Conservation (phyloP, 2,888 invertebrate species). For the Epistrophella euchroma region DNA sequence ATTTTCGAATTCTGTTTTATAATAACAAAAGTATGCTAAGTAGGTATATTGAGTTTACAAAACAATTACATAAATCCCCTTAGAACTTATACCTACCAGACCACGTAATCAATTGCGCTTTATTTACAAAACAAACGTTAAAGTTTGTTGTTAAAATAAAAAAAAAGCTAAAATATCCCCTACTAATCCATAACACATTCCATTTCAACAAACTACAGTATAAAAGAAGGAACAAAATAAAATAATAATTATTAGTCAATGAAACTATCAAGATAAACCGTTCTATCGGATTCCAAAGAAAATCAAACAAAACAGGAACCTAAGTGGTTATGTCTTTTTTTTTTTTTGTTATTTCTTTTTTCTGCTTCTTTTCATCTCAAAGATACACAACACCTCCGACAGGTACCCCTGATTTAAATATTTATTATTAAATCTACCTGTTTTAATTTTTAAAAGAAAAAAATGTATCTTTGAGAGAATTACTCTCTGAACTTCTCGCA, state of each 20-base stretch:
- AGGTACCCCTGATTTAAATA: slow-evolving; percentile 61
- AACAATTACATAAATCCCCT: not conserved
- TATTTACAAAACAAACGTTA: slow-evolving; percentile 11
- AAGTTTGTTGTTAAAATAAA: not conserved
- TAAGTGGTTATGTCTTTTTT: slow-evolving; percentile 32
- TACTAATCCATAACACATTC: slow-evolving; percentile 15
- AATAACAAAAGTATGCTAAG: no score
- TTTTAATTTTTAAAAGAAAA: slow-evolving; percentile 29
- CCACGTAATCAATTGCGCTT: slow-evolving; percentile 33
- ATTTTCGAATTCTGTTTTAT: no score
- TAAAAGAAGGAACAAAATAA: not conserved
- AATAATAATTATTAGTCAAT: slow-evolving; percentile 15
- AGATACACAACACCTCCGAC: slow-evolving; percentile 58
- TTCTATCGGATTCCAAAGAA: slow-evolving; percentile 29
- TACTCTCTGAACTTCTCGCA: slow-evolving; percentile 9
- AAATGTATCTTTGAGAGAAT: slow-evolving; percentile 18
- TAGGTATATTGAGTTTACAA: not conserved
- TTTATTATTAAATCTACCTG: slow-evolving; percentile 59
- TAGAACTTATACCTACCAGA: not conserved
- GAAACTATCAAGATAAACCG: slow-evolving; percentile 20
- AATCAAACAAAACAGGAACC: slow-evolving; percentile 68
- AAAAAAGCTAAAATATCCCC: not conserved
- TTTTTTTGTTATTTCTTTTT: not conserved
- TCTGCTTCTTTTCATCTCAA: slow-evolving; percentile 26
- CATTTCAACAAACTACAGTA: slow-evolving; percentile 20